A percentile compares a stretch with the other conserved stretches of the same genome.
phyloP scores from a whole-genome alignment of 2,113 vertebrate species.

The Tragelaphus strepsiceros region DNA sequence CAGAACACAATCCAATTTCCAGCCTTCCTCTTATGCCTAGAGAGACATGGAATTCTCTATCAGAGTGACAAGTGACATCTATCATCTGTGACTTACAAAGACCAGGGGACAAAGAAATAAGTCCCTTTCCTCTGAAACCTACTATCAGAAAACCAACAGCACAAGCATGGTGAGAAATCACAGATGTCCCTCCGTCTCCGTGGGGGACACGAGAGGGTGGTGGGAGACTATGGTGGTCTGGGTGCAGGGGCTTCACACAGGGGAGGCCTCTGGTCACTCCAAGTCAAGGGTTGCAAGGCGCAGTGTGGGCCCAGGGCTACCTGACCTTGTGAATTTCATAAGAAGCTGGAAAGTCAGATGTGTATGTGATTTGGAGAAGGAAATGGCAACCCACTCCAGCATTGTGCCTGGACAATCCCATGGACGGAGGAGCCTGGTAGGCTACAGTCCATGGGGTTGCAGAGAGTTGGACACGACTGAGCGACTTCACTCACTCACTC shows the following conservation, averaged over 20 bases:
- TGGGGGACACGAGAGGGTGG: accelerated
- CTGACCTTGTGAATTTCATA: not conserved
- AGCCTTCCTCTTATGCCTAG: no score
- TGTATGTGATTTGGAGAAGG: not conserved
- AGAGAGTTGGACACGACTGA: not conserved
- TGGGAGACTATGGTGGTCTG: accelerated
- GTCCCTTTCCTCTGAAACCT: not conserved
- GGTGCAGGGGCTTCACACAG: not conserved
- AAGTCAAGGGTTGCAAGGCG: not conserved
- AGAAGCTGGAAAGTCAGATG: not conserved
- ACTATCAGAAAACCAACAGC: not conserved
- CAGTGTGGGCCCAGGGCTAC: not conserved
- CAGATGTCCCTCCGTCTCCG: accelerated
- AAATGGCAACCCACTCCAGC: not conserved
- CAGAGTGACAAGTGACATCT: not conserved
- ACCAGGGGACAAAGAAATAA: not conserved
- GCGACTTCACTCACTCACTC: not conserved
- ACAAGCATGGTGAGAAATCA: accelerated
- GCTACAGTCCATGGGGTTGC: not conserved
- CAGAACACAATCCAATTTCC: not conserved
- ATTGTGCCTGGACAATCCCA: not conserved
- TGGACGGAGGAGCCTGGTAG: not conserved
- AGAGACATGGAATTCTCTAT: not conserved
- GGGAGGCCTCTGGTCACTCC: not conserved
- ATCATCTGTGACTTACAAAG: not conserved